Base-by-base conservation (phyloP, 2,113 vertebrate genomes). In the Ceuthmochares aereus region DNA sequence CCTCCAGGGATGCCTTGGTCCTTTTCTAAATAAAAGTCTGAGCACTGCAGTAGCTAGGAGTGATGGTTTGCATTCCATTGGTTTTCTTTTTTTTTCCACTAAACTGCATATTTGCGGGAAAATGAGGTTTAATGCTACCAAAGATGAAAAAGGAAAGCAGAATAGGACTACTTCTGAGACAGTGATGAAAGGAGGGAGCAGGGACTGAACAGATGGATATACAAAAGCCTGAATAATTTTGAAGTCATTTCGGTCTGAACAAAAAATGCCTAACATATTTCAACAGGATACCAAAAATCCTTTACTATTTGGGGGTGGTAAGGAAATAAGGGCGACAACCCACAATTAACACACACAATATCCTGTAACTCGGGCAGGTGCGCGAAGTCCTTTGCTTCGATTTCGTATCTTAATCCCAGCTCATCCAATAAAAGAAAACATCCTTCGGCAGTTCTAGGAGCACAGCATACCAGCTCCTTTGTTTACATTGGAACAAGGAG, bases 401-500 rank as follows among this genome's bases (percentile, higher is more conserved):
- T 45, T 91, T 62, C 21, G 43, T 30, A 40, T 64, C 93, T 79
- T 45, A 89, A 72, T 92, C 81, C 84, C 29, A 23, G 77, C 62
- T 59, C 87, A 81, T 66, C 84, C 87, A 69, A 87, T 84, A 91
- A 87, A 84, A 63, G 59, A 29, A 70, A 91, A 49, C 84, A 56
- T 79, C 91, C 78, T 43, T 75, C 87, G 42, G 77, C 78, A 60
- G 58, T 40, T 82, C 60, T 27, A 94, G 30, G 27, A 52, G 91
- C 72, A 45, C 75, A 54, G 72, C 85, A 25, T 79, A 80, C 7
- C 72, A 40, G n/a, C 72, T 62, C 88, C 96, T 95, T 96, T 96
- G 95, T 96, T 90, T 91, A 83, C 67, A 47, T 78, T 79, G 85
- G 77, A 63, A 91, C 94, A 72, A 21, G 32, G 58, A 67, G 79